A percentile compares a stretch with the other conserved stretches of the same genome.
phyloP scores from a whole-genome alignment of 2,113 vertebrate species.

The Dunckerocampus dactyliophorus region DNA sequence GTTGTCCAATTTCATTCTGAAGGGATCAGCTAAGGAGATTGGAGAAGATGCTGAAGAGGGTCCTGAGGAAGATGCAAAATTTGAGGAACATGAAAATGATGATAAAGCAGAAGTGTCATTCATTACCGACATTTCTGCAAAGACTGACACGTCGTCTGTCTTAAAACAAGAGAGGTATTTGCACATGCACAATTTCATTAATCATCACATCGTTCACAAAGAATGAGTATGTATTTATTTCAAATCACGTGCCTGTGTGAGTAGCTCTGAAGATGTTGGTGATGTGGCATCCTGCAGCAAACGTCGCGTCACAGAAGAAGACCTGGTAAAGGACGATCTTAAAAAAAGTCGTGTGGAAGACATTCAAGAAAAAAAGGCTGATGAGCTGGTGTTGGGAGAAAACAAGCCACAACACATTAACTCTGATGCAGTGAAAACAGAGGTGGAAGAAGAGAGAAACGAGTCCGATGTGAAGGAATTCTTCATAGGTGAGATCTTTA shows the following conservation, averaged over 20 bases:
- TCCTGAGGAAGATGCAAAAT: conserved; percentile 26
- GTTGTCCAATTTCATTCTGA: conserved; percentile 42
- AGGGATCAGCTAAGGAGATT: background rate
- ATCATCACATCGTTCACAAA: background rate
- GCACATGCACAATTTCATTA: background rate
- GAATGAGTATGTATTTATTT: background rate
- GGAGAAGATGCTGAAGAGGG: conserved; percentile 34
- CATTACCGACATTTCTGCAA: conserved; percentile 11
- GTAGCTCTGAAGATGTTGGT: conserved; percentile 57
- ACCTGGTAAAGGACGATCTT: conserved; percentile 63
- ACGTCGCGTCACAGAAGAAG: conserved; percentile 55
- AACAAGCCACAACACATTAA: conserved; percentile 1
- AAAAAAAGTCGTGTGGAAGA: conserved; percentile 72
- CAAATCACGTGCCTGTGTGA: background rate
- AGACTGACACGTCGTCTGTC: conserved; percentile 14
- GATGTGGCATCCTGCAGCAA: conserved; percentile 65
- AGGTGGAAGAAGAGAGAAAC: conserved; percentile 8
- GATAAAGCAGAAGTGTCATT: conserved; percentile 12
- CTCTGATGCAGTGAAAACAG: conserved; percentile 21
- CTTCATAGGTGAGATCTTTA: conserved; percentile 59
- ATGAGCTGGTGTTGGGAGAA: background rate
- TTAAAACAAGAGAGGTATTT: conserved; percentile 52
- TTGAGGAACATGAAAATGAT: conserved; percentile 14
- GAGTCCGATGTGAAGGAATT: conserved; percentile 47
- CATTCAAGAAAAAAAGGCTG: conserved; percentile 13